Evolutionary conservation across 1,140 invertebrate species (phyloP), one percentile per base, ranked within the genome.

Genomic region (Luehdorfia chinensis): DNA sequence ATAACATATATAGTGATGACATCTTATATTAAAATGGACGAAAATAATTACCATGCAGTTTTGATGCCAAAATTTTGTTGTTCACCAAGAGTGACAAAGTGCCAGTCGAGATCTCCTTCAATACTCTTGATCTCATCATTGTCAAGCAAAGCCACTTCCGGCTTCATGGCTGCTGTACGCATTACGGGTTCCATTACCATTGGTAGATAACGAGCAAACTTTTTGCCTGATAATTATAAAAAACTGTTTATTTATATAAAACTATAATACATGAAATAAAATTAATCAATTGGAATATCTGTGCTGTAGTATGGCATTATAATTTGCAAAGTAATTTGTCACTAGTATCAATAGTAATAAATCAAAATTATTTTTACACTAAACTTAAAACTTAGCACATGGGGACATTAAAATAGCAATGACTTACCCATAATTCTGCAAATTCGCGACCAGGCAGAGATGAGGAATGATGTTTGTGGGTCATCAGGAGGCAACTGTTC

Each of bases 391-490:
- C n/a, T n/a, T n/a, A n/a, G n/a, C n/a, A n/a, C n/a, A n/a, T n/a
- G n/a, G n/a, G n/a, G n/a, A n/a, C n/a, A n/a, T n/a, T n/a, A n/a
- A n/a, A n/a, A n/a, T n/a, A n/a, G n/a, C n/a, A n/a, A n/a, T n/a
- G n/a, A n/a, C n/a, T 79, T 88, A 85, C 96, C 97, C 59, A 99
- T 89, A 59, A 99, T 97, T 87, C 98, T 98, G 85, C 98, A 99
- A 78, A 99, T 98, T 64, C 98, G 90, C 0, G 98, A 97, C 98
- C 98, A 99, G 0, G 98, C 97, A 2, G 97, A 97, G 49, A 99
- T 99, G 75, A 99, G 92, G 87, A 99, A 99, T 7, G 96, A 97
- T 14, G 97, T 95, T 87, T 99, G 97, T 1, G 97, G 97, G 90
- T 99, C 97, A 83, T 99, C 97, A 60, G 97, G 96, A 1, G 95